phyloP scores from a whole-genome alignment of 35 echinoderm and acorn worm genomes.

The Hemicentrotus pulcherrimus region DNA sequence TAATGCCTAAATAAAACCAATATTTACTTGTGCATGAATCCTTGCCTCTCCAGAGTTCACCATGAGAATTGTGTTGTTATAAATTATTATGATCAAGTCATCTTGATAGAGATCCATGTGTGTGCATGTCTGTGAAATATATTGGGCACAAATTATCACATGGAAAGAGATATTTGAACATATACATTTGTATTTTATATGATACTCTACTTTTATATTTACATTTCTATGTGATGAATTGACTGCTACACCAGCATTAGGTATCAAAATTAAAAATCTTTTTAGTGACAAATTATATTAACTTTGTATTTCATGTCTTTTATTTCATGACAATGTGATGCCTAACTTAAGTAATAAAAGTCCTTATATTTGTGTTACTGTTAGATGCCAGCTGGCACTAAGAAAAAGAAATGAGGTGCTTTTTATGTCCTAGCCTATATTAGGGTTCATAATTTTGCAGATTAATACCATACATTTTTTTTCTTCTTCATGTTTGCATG shows the following conservation, averaged over 20 bases:
- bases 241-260: neutral
- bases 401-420: no score
- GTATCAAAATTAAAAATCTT: neutral
- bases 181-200: neutral
- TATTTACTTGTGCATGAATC: neutral
- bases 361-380: no score
- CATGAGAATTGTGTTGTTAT: neutral
- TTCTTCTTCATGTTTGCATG: no score
- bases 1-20: neutral
- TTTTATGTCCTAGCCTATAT: no score
- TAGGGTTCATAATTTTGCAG: no score
- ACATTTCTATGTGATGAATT: neutral
- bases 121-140: neutral
- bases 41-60: neutral
- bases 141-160: neutral
- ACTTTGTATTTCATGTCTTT: neutral
- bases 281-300: neutral
- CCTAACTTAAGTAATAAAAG: no score
- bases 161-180: neutral
- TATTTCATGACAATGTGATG: no score
- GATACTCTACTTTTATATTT: neutral
- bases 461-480: no score
- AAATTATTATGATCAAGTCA: neutral
- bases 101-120: neutral
- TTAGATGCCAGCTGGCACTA: no score